Evolutionary conservation across 2,888 invertebrate genomes (phyloP), one percentile per base, ranked within the genome.

Genomic region (Lacanobia wlatinum): DNA sequence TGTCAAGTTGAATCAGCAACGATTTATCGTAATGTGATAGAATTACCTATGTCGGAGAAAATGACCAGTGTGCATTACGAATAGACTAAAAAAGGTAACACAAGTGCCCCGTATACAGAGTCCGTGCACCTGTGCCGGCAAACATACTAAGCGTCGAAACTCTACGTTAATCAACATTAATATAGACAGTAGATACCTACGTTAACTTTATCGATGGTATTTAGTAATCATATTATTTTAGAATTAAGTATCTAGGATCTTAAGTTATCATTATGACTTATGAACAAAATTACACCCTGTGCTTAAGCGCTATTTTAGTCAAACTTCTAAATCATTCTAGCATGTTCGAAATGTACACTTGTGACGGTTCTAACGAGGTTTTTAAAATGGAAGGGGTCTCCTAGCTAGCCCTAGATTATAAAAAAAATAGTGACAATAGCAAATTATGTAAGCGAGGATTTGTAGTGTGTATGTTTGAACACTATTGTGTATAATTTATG

Each of bases 231-330:
- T 67, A 74, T 80, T 83, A 83, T 72, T 82, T 73, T 76, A 83
- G 69, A 72, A 73, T 80, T 82, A 79, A 71, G 55, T 73, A 73
- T 65, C 73, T 82, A 87, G 56, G 70, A 82, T 81, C 84, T 85
- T 87, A 87, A 61, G 63, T 84, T 84, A 85, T 66, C 50, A 76
- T 86, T 85, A 85, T 86, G 83, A 85, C 87, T 89, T 89, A 90
- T 68, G 61, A 90, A 89, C 84, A 85, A 88, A 84, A 87, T 87
- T 87, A 89, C 89, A 92, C 91, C 91, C 92, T 91, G 92, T 92
- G 91, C 91, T 89, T 89, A 90, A 90, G 91, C 91, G 90, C 88
- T 91, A 89, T 87, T 38, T n/a, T 82, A 85, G 84, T 87, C 80
- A 88, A 89, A 86, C 76, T 72, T 89, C 85, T 85, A 84, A 85